A percentile compares a stretch with the other conserved stretches of the same genome.
Conservation (phyloP, 2,113 vertebrate species). For the Aegotheles bennettii region DNA sequence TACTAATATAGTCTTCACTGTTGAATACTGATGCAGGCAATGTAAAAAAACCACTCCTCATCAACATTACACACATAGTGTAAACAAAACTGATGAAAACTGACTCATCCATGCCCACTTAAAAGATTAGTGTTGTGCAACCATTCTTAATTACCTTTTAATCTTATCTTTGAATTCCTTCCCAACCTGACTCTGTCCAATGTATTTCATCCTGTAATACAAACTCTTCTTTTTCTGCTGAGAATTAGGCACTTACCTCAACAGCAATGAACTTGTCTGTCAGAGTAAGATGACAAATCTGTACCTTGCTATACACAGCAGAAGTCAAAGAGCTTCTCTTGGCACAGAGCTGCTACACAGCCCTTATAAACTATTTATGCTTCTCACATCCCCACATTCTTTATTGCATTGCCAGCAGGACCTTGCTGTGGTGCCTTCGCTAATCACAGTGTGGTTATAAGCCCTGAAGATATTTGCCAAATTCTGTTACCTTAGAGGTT, state of each 20-base stretch:
- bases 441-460: neutral
- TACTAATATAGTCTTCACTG: neutral
- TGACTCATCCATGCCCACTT: neutral
- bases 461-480: neutral
- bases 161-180: neutral
- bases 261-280: neutral
- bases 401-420: neutral
- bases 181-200: neutral
- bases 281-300: neutral
- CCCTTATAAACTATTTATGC: neutral
- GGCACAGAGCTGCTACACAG: neutral
- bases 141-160: constrained; percentile 31
- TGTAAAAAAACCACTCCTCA: neutral
- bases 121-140: neutral
- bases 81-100: neutral
- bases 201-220: neutral
- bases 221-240: neutral
- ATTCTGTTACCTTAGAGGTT: neutral
- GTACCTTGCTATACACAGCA: neutral
- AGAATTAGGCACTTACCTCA: neutral
- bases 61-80: neutral
- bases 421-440: neutral
- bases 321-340: neutral
- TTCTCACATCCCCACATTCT: neutral
- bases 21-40: neutral